These are phyloP conservation scores for Octonoba sinensis DNA, from an alignment of 2,888 invertebrate genomes.

Conservation along the genomic window DNA sequence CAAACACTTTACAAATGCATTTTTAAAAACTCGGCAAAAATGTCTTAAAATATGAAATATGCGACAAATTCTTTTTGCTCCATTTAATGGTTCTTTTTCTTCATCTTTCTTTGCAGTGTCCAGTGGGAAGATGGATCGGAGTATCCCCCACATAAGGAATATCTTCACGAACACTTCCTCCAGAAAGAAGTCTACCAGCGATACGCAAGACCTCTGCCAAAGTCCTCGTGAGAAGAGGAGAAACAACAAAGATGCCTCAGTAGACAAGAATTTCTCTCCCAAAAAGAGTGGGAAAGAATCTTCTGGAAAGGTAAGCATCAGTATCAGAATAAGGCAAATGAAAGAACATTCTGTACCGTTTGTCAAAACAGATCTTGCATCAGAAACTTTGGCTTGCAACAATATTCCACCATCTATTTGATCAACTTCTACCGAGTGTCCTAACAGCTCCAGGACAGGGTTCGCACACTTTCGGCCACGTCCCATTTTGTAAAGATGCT, in stretches of 20 bases:
- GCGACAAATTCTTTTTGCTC: too few species aligned
- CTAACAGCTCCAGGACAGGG: too few species aligned
- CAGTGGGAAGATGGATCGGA: slow-evolving; percentile 44
- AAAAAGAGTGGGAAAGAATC: slow-evolving; percentile 32
- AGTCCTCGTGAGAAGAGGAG: slow-evolving; percentile 29
- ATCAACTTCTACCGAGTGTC: too few species aligned
- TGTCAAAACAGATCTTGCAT: too few species aligned
- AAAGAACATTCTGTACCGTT: too few species aligned
- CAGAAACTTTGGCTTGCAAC: too few species aligned
- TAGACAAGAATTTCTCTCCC: slow-evolving; percentile 2
- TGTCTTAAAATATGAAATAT: too few species aligned
- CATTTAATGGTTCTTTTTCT: neutral
- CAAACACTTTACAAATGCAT: too few species aligned
- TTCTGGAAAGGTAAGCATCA: neutral
- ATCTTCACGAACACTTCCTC: slow-evolving; percentile 55
- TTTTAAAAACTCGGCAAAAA: too few species aligned
- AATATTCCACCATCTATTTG: too few species aligned
- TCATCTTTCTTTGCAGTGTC: slow-evolving; percentile 5
- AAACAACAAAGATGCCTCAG: slow-evolving; percentile 7
- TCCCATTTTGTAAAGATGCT: too few species aligned
- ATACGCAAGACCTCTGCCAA: slow-evolving; percentile 56
- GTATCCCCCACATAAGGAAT: slow-evolving; percentile 58
- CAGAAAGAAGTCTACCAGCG: slow-evolving; percentile 48
- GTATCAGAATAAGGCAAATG: neutral
- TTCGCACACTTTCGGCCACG: too few species aligned